phyloP scores from a whole-genome alignment of 2,113 vertebrate genomes.

The Tragelaphus strepsiceros region DNA sequence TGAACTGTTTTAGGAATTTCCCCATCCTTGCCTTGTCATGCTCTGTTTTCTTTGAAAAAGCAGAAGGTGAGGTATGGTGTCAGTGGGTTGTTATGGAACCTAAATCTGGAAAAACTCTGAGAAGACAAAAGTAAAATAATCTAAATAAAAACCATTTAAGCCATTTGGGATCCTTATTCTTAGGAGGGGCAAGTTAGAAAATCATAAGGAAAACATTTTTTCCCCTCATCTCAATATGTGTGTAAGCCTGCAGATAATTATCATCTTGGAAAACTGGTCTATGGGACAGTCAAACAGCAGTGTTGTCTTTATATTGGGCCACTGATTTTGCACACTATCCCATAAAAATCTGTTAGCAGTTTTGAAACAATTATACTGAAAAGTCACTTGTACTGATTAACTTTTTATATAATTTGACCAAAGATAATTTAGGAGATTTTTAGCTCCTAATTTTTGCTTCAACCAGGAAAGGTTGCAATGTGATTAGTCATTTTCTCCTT shows the following conservation, averaged over 20 bases:
- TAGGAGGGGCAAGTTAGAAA: neutral
- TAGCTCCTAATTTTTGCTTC: neutral
- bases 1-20: conserved; percentile 44
- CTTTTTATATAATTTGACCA: neutral
- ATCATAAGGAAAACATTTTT: neutral
- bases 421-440: neutral
- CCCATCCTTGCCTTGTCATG: conserved; percentile 39
- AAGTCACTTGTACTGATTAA: neutral
- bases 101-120: neutral
- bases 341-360: neutral
- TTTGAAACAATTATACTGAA: neutral
- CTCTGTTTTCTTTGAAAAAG: conserved; percentile 48
- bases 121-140: neutral
- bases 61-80: neutral
- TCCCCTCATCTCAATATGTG: neutral
- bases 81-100: neutral
- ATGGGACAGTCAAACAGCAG: neutral
- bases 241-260: neutral
- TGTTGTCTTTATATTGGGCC: neutral
- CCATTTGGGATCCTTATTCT: neutral
- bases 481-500: neutral
- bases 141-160: neutral
- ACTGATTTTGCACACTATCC: neutral
- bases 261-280: neutral
- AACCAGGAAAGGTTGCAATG: neutral